Evolutionary conservation across 2,888 invertebrate genomes (phyloP).

Genomic region (Gerris lacustris): DNA sequence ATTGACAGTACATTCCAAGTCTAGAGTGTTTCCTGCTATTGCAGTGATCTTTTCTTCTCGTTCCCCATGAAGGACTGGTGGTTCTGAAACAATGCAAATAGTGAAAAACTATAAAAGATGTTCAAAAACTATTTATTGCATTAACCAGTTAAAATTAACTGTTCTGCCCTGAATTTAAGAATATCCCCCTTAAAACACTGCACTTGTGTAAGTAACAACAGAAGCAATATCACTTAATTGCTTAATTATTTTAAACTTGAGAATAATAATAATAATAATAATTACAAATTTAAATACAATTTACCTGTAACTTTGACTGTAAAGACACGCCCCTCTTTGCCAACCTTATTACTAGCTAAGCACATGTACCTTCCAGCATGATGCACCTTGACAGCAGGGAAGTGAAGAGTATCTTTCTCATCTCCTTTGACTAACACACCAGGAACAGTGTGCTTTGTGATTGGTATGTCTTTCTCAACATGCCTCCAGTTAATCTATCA

Average conservation of each 20-base stretch:
- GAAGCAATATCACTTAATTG: too few relatives aligned
- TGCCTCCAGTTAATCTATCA: constrained; percentile 29
- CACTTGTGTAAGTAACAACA: too few relatives aligned
- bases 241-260: background rate
- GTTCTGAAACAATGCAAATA: constrained; percentile 23
- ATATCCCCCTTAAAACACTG: too few relatives aligned
- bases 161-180: too few relatives aligned
- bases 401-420: constrained; percentile 28
- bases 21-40: constrained; percentile 29
- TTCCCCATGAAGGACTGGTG: constrained; percentile 29
- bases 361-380: constrained; percentile 40
- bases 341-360: constrained; percentile 38
- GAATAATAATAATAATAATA: background rate
- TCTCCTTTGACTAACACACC: constrained; percentile 27
- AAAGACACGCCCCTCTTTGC: constrained; percentile 31
- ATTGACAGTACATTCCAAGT: constrained; percentile 35
- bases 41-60: constrained; percentile 26
- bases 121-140: too few relatives aligned
- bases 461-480: constrained; percentile 27
- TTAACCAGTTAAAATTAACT: too few relatives aligned
- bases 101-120: background rate
- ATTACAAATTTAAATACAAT: background rate
- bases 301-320: constrained; percentile 30
- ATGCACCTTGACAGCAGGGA: constrained; percentile 35
- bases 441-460: constrained; percentile 29